Percentiles rank a stretch among this genome's conserved stretches.
Evolutionary conservation across 2,888 invertebrate species (phyloP).

Genomic region (Taenaris catops): DNA sequence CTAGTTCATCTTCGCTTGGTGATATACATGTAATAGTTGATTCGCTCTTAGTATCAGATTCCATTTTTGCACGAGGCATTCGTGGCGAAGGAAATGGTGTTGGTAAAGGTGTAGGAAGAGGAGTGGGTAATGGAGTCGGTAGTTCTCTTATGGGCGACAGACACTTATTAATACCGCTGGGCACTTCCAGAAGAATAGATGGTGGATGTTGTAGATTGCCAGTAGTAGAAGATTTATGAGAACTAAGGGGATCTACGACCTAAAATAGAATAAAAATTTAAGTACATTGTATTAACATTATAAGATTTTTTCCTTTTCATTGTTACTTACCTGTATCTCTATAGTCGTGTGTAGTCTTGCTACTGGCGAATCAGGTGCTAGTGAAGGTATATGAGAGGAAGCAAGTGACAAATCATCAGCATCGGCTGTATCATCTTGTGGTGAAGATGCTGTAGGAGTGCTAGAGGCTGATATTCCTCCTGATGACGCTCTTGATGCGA

Average conservation of each 20-base stretch:
- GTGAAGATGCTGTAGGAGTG: constrained; percentile 86
- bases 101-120: constrained; percentile 81
- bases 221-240: constrained; percentile 79
- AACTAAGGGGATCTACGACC: constrained; percentile 85
- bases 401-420: constrained; percentile 87
- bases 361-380: constrained; percentile 83
- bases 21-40: constrained; percentile 46
- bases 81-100: constrained; percentile 81
- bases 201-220: constrained; percentile 85
- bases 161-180: constrained; percentile 86
- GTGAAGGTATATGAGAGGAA: constrained; percentile 79
- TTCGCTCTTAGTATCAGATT: constrained; percentile 46
- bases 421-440: constrained; percentile 85
- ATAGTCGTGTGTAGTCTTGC: constrained; percentile 64
- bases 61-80: constrained; percentile 60
- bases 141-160: constrained; percentile 89
- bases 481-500: constrained; percentile 80
- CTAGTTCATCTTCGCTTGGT: constrained; percentile 67
- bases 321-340: constrained; percentile 72
- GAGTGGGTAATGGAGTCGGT: constrained; percentile 85
- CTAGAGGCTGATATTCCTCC: constrained; percentile 83
- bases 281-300: too few species aligned
- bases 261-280: constrained; percentile 30
- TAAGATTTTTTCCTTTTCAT: too few species aligned
- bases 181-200: constrained; percentile 88